These are phyloP conservation scores for Zeugodacus cucurbitae DNA, from an alignment of 1,140 invertebrate species.

Conservation along the genomic window DNA sequence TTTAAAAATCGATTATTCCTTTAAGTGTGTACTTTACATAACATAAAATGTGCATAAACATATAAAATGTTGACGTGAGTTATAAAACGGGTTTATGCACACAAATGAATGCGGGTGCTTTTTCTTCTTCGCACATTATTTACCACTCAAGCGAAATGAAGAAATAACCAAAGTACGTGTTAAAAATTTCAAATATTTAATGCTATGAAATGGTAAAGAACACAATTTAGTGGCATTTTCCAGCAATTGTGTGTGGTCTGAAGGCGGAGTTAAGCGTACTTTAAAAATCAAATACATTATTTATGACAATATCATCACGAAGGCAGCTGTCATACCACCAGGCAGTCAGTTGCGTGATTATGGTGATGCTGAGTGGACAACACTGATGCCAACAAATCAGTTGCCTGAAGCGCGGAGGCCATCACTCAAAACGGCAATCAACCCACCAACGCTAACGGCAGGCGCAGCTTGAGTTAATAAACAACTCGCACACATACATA, in stretches of 20 bases:
- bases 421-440: neutral
- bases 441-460: neutral
- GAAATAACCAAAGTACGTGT: slow-evolving; percentile 62
- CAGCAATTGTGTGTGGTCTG: neutral
- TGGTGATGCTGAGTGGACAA: neutral
- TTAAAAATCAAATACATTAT: no score
- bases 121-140: no score
- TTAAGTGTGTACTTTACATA: neutral
- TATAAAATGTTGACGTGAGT: neutral
- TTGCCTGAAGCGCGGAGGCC: neutral
- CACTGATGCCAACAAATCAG: neutral
- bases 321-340: neutral
- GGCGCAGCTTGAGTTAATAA: neutral
- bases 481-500: neutral
- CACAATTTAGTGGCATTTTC: neutral
- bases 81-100: no score
- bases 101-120: no score
- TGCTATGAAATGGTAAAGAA: neutral
- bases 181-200: slow-evolving; percentile 49
- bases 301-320: no score
- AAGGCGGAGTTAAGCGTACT: no score
- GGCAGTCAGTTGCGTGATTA: neutral
- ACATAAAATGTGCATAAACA: neutral
- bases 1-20: no score
- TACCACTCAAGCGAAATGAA: slow-evolving; percentile 48